A percentile compares a stretch with the other conserved stretches of the same genome.
phyloP scores from a whole-genome alignment of 2,888 invertebrate species.

The Sisyra nigra region DNA sequence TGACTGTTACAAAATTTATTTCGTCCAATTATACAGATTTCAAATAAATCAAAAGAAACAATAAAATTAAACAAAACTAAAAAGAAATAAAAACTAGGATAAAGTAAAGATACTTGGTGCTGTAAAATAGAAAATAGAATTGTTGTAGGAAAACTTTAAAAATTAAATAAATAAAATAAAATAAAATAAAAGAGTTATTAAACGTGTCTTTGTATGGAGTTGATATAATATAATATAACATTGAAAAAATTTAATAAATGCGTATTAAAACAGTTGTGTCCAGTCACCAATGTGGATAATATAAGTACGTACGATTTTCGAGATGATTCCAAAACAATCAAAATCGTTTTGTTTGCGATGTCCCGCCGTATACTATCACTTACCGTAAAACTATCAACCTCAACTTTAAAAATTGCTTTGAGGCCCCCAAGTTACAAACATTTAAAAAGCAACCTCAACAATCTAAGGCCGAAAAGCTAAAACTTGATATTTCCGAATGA shows the following conservation, averaged over 20 bases:
- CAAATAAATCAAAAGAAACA: conserved; percentile 20
- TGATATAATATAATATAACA: conserved; percentile 1
- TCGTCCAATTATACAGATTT: conserved; percentile 4
- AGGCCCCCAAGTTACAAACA: no score
- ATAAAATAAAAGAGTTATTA: no score
- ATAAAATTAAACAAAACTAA: conserved; percentile 27
- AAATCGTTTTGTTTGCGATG: neutral
- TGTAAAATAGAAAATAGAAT: neutral
- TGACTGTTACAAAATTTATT: conserved; percentile 25
- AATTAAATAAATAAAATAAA: no score
- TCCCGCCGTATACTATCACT: no score
- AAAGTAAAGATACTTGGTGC: conserved; percentile 3
- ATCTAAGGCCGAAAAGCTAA: no score
- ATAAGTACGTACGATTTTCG: conserved; percentile 5
- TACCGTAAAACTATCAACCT: neutral
- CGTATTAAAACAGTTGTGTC: neutral
- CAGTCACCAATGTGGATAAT: conserved; percentile 5
- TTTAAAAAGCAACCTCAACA: no score
- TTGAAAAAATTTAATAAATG: no score
- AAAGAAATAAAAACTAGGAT: conserved; percentile 13
- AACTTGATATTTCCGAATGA: no score
- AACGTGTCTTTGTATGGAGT: conserved; percentile 5
- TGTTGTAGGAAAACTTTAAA: no score
- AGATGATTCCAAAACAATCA: neutral
- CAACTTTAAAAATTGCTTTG: no score